Evolutionary conservation across 2,797 vertebrate genomes (phyloP).

Genomic region (Onychomys arenicola): DNA sequence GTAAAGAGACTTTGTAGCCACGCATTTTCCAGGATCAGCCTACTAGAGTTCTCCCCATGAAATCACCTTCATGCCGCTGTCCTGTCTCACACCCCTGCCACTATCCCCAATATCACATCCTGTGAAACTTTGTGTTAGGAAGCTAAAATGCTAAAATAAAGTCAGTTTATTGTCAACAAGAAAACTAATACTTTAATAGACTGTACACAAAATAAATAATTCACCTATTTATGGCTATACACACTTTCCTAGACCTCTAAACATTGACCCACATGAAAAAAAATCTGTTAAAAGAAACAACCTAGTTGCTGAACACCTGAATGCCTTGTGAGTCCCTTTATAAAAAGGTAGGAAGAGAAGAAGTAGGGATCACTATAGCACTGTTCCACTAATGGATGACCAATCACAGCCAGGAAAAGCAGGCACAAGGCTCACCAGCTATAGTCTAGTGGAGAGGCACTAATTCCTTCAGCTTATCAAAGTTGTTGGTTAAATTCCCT

Average conservation of each 20-base stretch:
- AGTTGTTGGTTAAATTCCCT: not conserved
- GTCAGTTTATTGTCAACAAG: not conserved
- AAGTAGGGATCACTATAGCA: not conserved
- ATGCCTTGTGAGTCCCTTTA: constrained; percentile 2
- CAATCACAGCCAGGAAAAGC: not conserved
- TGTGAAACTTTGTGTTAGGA: not conserved
- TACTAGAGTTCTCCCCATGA: not conserved
- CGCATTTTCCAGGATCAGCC: not conserved
- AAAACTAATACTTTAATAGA: constrained; percentile 2
- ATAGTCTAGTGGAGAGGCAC: not conserved
- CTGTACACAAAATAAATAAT: not conserved
- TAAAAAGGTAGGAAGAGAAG: not conserved
- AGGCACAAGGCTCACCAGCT: not conserved
- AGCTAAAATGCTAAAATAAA: not conserved
- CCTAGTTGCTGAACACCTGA: not conserved
- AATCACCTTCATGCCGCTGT: not conserved
- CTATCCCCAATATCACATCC: not conserved
- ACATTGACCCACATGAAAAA: not conserved
- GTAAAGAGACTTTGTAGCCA: not conserved
- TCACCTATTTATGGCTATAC: not conserved
- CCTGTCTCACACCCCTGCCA: not conserved
- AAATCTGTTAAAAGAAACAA: not conserved
- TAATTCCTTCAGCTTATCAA: not conserved
- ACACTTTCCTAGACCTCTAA: not conserved
- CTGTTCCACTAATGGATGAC: not conserved